These are phyloP conservation scores for Coregonus sp. DNA, from an alignment of 2,797 vertebrate species.

Conservation along the genomic window DNA sequence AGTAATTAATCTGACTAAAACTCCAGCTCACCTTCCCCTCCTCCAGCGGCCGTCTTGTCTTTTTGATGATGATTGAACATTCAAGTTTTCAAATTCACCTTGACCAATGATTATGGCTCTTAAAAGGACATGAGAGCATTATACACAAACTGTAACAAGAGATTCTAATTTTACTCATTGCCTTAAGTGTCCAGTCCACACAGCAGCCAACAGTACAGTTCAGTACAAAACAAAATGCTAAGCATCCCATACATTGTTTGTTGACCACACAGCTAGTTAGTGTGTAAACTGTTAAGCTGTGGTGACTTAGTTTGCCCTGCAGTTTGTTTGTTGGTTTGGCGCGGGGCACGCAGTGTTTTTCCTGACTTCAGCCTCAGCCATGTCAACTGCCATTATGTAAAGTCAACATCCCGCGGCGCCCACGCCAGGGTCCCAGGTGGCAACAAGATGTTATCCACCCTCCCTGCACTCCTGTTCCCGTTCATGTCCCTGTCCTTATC, in stretches of 20 bases:
- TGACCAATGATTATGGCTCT: neutral
- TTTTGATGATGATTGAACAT: neutral
- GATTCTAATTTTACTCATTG: neutral
- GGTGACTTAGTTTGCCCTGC: constrained; percentile 21
- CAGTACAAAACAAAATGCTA: too few relatives aligned
- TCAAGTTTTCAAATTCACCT: neutral
- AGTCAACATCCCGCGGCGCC: constrained; percentile 58
- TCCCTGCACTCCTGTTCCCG: too few relatives aligned
- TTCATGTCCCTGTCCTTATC: neutral
- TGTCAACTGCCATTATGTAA: constrained; percentile 62
- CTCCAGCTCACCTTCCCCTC: neutral
- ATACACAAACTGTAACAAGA: neutral
- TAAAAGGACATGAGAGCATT: neutral
- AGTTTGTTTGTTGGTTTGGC: constrained; percentile 29
- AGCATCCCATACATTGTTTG: too few relatives aligned
- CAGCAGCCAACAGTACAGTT: too few relatives aligned
- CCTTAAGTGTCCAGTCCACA: too few relatives aligned
- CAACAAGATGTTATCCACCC: constrained; percentile 56
- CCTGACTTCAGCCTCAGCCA: constrained; percentile 25
- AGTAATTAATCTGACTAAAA: neutral
- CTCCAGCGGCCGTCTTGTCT: too few relatives aligned
- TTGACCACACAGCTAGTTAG: constrained; percentile 12
- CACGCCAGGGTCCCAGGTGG: constrained; percentile 65
- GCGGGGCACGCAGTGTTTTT: too few relatives aligned
- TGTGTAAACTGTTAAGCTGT: neutral